Evolutionary conservation across 1,140 invertebrate genomes (phyloP).

Genomic region (Pteromalus puparum): DNA sequence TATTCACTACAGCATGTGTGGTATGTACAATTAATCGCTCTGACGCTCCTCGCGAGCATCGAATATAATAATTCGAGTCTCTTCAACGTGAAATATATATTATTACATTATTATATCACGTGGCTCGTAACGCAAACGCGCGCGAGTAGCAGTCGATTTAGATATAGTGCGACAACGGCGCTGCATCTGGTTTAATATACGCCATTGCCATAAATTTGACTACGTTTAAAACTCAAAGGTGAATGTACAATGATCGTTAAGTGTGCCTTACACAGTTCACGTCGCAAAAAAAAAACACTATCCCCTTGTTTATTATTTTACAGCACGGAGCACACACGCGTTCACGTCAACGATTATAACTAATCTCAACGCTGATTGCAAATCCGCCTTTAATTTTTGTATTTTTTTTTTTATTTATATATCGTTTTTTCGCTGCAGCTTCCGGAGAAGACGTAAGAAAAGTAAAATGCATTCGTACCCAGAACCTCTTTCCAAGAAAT

Average conservation of each 20-base stretch:
- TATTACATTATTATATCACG: conserved; percentile 27
- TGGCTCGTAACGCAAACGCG: conserved; percentile 9
- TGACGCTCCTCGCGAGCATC: conserved; percentile 33
- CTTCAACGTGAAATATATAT: conserved; percentile 36
- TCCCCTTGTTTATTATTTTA: conserved; percentile 17
- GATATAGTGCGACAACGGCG: conserved; percentile 12
- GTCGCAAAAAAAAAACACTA: conserved; percentile 28
- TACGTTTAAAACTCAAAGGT: conserved; percentile 25
- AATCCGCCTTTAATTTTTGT: conserved; percentile 32
- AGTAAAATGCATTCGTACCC: conserved; percentile 62
- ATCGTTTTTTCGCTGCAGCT: conserved; percentile 15
- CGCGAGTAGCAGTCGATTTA: conserved; percentile 37
- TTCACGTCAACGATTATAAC: conserved; percentile 7
- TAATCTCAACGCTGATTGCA: conserved; percentile 21
- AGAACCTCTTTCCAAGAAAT: conserved; percentile 63
- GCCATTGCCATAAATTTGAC: conserved; percentile 7
- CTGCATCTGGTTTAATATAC: neutral
- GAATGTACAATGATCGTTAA: conserved; percentile 35
- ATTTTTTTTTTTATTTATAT: conserved; percentile 10
- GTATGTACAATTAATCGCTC: conserved; percentile 65
- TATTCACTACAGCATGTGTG: conserved; percentile 65
- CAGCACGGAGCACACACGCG: conserved; percentile 17
- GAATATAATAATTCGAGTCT: conserved; percentile 51
- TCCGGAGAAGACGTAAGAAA: conserved; percentile 59
- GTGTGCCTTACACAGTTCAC: conserved; percentile 17